Percentiles rank a stretch among this genome's conserved stretches.
phyloP scores from a whole-genome alignment of 2,888 invertebrate genomes.

The Kryphioiulus occultus region DNA sequence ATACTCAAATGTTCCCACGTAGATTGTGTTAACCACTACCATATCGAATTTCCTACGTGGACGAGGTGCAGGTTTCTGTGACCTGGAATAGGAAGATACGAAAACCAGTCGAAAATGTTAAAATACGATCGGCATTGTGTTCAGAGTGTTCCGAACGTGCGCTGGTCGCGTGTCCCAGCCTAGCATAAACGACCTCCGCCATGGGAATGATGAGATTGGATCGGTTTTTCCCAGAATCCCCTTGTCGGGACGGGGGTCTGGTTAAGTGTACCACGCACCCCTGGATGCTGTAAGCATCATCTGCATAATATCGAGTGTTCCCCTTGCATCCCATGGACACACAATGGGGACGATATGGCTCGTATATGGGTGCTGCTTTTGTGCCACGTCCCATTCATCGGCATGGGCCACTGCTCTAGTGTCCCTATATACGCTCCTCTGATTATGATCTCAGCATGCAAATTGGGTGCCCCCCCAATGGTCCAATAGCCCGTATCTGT shows the following conservation, averaged over 20 bases:
- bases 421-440: neutral
- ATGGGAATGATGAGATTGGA: neutral
- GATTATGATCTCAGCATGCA: neutral
- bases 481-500: neutral
- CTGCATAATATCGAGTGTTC: neutral
- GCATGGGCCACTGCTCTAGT: neutral
- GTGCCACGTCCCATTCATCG: neutral
- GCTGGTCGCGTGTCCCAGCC: neutral
- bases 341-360: neutral
- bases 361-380: neutral
- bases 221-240: neutral
- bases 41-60: too few relatives aligned
- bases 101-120: too few relatives aligned
- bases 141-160: neutral
- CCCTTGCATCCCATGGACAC: neutral
- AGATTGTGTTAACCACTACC: too few relatives aligned
- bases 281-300: neutral
- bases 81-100: too few relatives aligned
- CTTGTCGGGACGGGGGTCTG: neutral
- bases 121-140: too few relatives aligned
- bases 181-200: neutral
- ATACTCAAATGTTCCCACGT: too few relatives aligned
- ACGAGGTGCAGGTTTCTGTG: too few relatives aligned
- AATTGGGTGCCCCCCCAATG: neutral
- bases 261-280: neutral